Percentiles rank a stretch among this genome's conserved stretches.
These are phyloP conservation scores for Drosophila ezoana DNA, from an alignment of 2,888 invertebrate species.

Conservation along the genomic window DNA sequence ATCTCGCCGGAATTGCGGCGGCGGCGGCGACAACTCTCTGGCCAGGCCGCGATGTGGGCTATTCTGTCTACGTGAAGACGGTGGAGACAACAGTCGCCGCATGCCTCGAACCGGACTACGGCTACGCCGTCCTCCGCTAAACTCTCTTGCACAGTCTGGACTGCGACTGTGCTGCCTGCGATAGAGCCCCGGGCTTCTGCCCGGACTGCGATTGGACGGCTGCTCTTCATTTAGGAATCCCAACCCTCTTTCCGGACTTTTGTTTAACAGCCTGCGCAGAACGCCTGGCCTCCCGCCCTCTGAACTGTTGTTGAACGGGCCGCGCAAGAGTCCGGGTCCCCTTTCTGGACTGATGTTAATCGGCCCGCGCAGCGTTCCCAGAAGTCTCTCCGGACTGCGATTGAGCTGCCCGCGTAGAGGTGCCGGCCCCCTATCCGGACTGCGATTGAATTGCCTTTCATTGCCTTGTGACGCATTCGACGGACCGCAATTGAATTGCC, in stretches of 20 bases:
- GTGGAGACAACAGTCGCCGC: neutral
- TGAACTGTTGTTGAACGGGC: neutral
- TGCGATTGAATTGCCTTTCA: neutral
- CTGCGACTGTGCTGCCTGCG: neutral
- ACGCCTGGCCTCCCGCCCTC: neutral
- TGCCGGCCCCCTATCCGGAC: neutral
- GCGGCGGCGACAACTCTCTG: constrained; percentile 2
- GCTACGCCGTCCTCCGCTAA: constrained; percentile 9
- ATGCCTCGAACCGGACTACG: constrained; percentile 16
- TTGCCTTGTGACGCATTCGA: neutral
- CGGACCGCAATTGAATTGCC: constrained; percentile 8
- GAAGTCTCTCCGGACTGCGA: neutral
- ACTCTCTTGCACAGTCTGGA: constrained; percentile 1
- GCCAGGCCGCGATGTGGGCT: neutral
- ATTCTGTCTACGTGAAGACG: neutral
- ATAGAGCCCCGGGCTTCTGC: neutral
- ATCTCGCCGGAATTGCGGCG: neutral
- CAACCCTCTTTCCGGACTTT: neutral
- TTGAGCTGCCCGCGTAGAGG: neutral
- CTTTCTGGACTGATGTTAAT: neutral
- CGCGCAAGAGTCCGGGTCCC: neutral
- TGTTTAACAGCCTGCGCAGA: too few relatives aligned
- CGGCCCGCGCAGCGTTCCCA: neutral
- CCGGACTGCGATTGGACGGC: neutral
- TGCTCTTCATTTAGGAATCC: too few relatives aligned